phyloP scores from a whole-genome alignment of 2,113 vertebrate genomes.

The Chionomys nivalis region DNA sequence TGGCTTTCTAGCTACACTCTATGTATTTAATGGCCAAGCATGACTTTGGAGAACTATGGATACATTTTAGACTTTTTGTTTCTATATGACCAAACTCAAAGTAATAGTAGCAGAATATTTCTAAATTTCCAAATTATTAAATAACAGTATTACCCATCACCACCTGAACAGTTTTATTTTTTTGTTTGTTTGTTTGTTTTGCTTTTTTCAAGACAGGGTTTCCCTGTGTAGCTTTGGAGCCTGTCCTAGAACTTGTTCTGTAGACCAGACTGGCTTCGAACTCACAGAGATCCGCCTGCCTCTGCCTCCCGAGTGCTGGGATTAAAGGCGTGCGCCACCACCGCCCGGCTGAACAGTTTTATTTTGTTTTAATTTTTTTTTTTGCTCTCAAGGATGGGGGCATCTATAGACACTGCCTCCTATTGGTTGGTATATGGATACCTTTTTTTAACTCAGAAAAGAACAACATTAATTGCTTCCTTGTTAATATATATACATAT shows the following conservation, averaged over 20 bases:
- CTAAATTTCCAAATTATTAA: neutral
- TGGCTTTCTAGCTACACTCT: neutral
- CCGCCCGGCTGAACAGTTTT: too few species aligned
- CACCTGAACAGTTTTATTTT: neutral
- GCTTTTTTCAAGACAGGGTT: too few species aligned
- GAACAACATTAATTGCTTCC: neutral
- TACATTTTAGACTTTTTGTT: neutral
- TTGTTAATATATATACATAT: neutral
- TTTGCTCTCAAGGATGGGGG: too few species aligned
- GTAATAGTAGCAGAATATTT: neutral
- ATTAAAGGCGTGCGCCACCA: too few species aligned
- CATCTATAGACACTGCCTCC: neutral
- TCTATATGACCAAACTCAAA: neutral
- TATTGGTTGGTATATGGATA: neutral
- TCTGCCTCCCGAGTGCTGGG: too few species aligned
- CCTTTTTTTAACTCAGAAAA: conserved; percentile 17
- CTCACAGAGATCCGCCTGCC: too few species aligned
- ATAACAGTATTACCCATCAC: neutral
- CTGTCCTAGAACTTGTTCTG: too few species aligned
- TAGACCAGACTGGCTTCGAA: too few species aligned
- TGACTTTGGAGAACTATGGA: neutral
- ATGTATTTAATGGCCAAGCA: neutral
- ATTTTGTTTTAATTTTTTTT: neutral
- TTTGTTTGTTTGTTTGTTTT: too few species aligned
- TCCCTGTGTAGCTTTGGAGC: too few species aligned